Evolutionary conservation across 1,140 invertebrate species (phyloP), one percentile per base, ranked within the genome.

Genomic region (Amyelois transitella): DNA sequence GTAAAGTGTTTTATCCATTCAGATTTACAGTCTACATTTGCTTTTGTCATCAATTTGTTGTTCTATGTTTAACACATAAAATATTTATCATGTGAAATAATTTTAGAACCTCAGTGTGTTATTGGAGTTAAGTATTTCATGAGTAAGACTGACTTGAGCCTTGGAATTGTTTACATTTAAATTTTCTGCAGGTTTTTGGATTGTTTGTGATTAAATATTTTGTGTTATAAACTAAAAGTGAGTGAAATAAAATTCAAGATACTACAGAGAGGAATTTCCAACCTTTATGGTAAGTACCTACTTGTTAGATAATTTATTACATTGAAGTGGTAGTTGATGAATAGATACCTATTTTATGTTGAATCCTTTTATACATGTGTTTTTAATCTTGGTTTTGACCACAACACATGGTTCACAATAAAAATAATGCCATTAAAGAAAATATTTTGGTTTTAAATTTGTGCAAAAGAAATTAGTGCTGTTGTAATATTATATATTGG

Each of bases 11-110:
- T 10, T 6, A 6, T 6, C 7, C 1, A 32, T 10, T 32, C 7
- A 10, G 12, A 86, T 86, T 75, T 68, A 60, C 73, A 70, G 71
- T 75, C 69, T 72, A 76, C 73, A 79, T 78, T 73, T 75, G 69
- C 70, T 73, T 74, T 82, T 81, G 78, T 82, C 75, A 81, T 86
- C 68, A 72, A 67, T 79, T 71, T 84, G 80, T 82, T 79, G 75
- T 77, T 77, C 72, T 76, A 74, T 69, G 72, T 85, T 76, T 81
- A 79, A 82, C 75, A 81, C 75, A 85, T 77, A 82, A n/a, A 74
- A 80, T 75, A 81, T 85, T 87, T 87, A 87, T 85, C 84, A 77
- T 80, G 71, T 77, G 66, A 68, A 75, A 80, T 87, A 87, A 85
- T 87, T 85, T 84, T 87, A 87, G 84, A 87, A 85, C 68, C 55